These are phyloP conservation scores for Clupea harengus DNA, from an alignment of 2,113 vertebrate genomes.

Conservation along the genomic window DNA sequence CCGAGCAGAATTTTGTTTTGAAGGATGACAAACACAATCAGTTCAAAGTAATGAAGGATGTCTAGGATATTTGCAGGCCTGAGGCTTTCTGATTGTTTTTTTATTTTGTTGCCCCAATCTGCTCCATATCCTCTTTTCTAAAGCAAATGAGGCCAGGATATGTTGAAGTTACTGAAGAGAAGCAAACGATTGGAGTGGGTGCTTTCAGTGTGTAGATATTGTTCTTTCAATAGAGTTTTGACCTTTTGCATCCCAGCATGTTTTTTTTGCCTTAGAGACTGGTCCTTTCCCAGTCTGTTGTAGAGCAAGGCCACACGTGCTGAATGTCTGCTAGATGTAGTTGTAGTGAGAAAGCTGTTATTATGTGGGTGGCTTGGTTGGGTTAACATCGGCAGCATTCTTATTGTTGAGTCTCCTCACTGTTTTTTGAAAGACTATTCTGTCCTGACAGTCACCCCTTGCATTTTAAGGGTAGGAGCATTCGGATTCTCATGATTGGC, in stretches of 20 bases:
- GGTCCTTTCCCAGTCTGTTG: slow-evolving; percentile 64
- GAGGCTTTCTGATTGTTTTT: neutral
- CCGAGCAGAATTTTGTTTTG: slow-evolving; percentile 49
- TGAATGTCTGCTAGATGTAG: slow-evolving; percentile 56
- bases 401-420: neutral
- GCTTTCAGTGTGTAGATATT: neutral
- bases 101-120: neutral
- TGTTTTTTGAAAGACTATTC: neutral
- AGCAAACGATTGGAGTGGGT: neutral
- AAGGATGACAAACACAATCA: slow-evolving; percentile 63
- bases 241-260: neutral
- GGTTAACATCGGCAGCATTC: slow-evolving; percentile 59
- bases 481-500: neutral
- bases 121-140: slow-evolving; percentile 12
- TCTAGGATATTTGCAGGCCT: slow-evolving; percentile 43
- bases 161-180: neutral
- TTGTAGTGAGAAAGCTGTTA: slow-evolving; percentile 68
- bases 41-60: slow-evolving; percentile 37
- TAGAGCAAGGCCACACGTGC: slow-evolving; percentile 61
- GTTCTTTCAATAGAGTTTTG: neutral
- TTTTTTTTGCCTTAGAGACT: neutral
- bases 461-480: too few relatives aligned
- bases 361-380: slow-evolving; percentile 69
- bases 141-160: neutral
- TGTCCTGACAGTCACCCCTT: neutral